A percentile compares a stretch with the other conserved stretches of the same genome.
phyloP scores from a whole-genome alignment of 2,113 vertebrate species.

The Erpornis zantholeuca region DNA sequence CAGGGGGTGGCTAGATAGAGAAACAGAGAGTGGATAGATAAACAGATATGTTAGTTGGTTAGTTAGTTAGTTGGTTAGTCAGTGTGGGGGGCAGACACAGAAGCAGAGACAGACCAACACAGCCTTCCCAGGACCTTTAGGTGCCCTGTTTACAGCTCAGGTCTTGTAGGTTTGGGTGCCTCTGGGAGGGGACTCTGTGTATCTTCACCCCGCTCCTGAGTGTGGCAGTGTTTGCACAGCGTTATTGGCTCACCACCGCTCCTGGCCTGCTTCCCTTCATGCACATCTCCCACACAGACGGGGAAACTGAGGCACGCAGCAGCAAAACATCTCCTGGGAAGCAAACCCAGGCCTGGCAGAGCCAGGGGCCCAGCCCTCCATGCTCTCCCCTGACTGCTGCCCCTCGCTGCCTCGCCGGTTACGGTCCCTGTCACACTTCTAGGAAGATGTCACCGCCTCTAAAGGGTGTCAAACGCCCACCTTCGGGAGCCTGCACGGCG shows the following conservation, averaged over 20 bases:
- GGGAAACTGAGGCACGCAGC: constrained; percentile 48
- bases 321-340: neutral
- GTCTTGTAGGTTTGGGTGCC: neutral
- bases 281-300: neutral
- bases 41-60: neutral
- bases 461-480: neutral
- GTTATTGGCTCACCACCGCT: neutral
- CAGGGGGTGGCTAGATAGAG: neutral
- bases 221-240: constrained; percentile 57
- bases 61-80: neutral
- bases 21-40: neutral
- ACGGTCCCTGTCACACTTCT: neutral
- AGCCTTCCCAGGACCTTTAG: neutral
- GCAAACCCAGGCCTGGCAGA: neutral
- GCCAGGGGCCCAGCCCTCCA: neutral
- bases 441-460: neutral
- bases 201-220: constrained; percentile 51
- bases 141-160: accelerated
- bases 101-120: neutral
- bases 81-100: neutral
- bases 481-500: neutral
- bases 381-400: neutral
- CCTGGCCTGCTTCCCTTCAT: neutral
- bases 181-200: constrained; percentile 19
- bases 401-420: accelerated